Percentiles rank a stretch among this genome's conserved stretches.
These are phyloP conservation scores for Armadillidium nasatum DNA, from an alignment of 1,140 invertebrate species.

Conservation along the genomic window DNA sequence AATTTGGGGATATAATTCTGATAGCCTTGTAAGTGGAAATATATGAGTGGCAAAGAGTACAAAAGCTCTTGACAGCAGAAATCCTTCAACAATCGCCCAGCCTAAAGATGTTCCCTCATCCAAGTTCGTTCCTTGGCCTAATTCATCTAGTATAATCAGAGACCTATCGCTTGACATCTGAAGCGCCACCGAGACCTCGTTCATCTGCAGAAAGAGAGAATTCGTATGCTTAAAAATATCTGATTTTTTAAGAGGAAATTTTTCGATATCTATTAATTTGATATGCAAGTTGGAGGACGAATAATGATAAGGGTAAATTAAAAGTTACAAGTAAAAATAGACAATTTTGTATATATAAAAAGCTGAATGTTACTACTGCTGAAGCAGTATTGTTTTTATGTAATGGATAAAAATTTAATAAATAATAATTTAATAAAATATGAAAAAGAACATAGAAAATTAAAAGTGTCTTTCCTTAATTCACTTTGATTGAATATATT, in stretches of 20 bases:
- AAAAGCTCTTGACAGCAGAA: conserved; percentile 65
- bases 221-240: background rate
- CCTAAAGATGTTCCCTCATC: conserved; percentile 78
- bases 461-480: too few species aligned
- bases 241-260: background rate
- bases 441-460: too few species aligned
- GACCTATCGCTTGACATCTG: conserved; percentile 62
- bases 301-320: background rate
- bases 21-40: conserved; percentile 64
- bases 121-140: conserved; percentile 72
- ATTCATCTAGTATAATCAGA: conserved; percentile 80
- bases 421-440: too few species aligned
- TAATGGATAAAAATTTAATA: too few species aligned
- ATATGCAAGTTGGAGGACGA: background rate
- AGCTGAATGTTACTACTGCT: too few species aligned
- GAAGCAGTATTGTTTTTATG: too few species aligned
- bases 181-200: conserved; percentile 30
- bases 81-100: conserved; percentile 71
- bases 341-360: background rate
- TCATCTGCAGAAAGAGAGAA: conserved; percentile 22
- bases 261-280: background rate
- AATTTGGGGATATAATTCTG: conserved; percentile 69
- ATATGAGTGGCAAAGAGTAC: conserved; percentile 81
- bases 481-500: too few species aligned
- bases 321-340: background rate